These are phyloP conservation scores for Aporophyla nigra DNA, from an alignment of 2,888 invertebrate species.

Conservation along the genomic window DNA sequence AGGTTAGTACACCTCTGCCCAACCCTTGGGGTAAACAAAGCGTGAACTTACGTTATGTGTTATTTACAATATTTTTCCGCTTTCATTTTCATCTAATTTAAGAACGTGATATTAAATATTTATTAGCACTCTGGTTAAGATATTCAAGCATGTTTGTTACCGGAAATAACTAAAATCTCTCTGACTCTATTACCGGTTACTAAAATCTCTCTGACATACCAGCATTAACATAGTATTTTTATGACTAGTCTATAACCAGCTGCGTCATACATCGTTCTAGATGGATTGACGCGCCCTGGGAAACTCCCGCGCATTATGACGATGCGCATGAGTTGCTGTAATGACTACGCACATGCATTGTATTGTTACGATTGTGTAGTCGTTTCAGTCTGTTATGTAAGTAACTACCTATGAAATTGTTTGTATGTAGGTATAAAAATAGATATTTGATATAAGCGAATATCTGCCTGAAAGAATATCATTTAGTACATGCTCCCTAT, in stretches of 20 bases:
- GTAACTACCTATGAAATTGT: neutral
- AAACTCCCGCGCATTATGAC: slow-evolving; percentile 46
- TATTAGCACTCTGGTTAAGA: neutral
- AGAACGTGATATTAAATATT: neutral
- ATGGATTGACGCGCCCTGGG: slow-evolving; percentile 15
- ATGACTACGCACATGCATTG: slow-evolving; percentile 23
- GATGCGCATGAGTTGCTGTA: slow-evolving; percentile 47
- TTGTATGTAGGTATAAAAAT: neutral
- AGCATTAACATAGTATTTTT: neutral
- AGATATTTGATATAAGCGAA: neutral
- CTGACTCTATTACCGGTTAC: too few species aligned
- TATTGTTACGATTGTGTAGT: neutral
- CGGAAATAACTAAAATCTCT: neutral
- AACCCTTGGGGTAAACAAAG: too few species aligned
- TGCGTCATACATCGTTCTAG: slow-evolving; percentile 34
- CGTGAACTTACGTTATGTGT: too few species aligned
- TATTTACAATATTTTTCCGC: too few species aligned
- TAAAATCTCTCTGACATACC: neutral
- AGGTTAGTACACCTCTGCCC: neutral
- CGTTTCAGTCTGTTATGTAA: slow-evolving; percentile 12
- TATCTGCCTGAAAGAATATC: neutral
- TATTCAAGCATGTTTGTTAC: neutral
- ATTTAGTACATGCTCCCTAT: neutral
- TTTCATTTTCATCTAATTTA: too few species aligned
- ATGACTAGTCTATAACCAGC: neutral